Evolutionary conservation across 2,888 invertebrate species (phyloP), one percentile per base, ranked within the genome.

Genomic region (Drosophila koepferae): DNA sequence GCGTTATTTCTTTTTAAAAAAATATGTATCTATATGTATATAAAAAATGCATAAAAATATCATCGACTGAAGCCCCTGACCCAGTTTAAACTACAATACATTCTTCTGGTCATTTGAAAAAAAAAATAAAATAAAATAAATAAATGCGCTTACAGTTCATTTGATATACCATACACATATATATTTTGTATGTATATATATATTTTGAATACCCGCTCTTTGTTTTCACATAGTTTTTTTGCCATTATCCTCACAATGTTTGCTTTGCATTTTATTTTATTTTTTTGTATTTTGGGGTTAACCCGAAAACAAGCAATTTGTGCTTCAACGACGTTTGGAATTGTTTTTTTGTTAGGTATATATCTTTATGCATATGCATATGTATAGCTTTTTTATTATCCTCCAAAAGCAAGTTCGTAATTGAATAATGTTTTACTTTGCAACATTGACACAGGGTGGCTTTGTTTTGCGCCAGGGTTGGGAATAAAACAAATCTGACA

Each of bases 271-370:
- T 53, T 16, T 36, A 36, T 36, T 38, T 53, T 20, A n/a, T 18
- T 61, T 61, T 31, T 61, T 31, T 46, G n/a, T 16, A 40, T 68
- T 53, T 49, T 67, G 62, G 56, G 73, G 71, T 67, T 68, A 70
- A 74, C 66, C 74, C 67, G 56, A 72, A 85, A 85, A 77, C 79
- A 77, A 77, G 70, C 72, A 72, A 82, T 85, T 89, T 79, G 60
- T 63, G 70, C 63, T 74, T 73, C 56, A 55, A 46, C 53, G 46
- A 55, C 51, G 28, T 48, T 49, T 51, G 49, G 31, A 18, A 72
- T 77, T 80, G 77, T 75, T 82, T 59, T 65, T 54, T n/a, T n/a
- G n/a, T 12, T 34, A 12, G 40, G 4, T 40, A 55, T 40, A 41
- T 41, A 41, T 10, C 1, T 28, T 7, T 7, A 38, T 23, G 14